Percentiles rank a stretch among this genome's conserved stretches.
Conservation (phyloP, 2,888 invertebrate genomes). For the Acrobasis repandana region DNA sequence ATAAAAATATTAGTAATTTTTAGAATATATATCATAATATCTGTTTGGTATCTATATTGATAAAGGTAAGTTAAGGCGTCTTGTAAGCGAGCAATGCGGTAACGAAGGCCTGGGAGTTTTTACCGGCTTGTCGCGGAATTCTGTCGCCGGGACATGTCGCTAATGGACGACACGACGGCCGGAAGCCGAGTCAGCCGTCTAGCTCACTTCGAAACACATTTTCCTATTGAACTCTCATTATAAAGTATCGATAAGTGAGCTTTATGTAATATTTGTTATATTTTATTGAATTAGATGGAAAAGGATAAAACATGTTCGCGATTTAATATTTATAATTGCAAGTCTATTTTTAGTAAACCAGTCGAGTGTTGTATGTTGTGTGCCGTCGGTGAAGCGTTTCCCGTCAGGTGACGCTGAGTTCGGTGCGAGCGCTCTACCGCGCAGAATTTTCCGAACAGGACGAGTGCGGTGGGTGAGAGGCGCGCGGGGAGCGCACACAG, state of each 20-base stretch:
- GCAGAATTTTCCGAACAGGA: conserved; percentile 30
- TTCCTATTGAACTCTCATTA: neutral
- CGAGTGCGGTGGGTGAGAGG: conserved; percentile 28
- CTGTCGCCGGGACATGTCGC: conserved; percentile 15
- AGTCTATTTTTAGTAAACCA: neutral
- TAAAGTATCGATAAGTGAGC: too few relatives aligned
- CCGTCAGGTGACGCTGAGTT: conserved; percentile 28
- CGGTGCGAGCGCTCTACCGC: conserved; percentile 26
- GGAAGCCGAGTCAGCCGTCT: neutral
- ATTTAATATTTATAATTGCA: neutral
- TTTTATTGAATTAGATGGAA: too few relatives aligned
- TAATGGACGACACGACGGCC: conserved; percentile 17
- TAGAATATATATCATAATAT: too few relatives aligned
- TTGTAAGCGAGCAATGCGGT: conserved; percentile 13
- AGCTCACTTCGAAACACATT: neutral
- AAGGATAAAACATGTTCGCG: too few relatives aligned
- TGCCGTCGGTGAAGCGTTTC: conserved; percentile 29
- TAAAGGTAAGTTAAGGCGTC: neutral
- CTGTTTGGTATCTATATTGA: neutral
- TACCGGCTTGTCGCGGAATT: conserved; percentile 8
- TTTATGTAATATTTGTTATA: too few relatives aligned
- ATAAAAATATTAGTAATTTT: too few relatives aligned
- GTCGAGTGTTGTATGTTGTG: conserved; percentile 13
- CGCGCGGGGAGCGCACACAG: conserved; percentile 36
- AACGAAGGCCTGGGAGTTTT: conserved; percentile 12